These are phyloP conservation scores for Phocoena sinus DNA, from an alignment of 2,113 vertebrate genomes.

Conservation along the genomic window DNA sequence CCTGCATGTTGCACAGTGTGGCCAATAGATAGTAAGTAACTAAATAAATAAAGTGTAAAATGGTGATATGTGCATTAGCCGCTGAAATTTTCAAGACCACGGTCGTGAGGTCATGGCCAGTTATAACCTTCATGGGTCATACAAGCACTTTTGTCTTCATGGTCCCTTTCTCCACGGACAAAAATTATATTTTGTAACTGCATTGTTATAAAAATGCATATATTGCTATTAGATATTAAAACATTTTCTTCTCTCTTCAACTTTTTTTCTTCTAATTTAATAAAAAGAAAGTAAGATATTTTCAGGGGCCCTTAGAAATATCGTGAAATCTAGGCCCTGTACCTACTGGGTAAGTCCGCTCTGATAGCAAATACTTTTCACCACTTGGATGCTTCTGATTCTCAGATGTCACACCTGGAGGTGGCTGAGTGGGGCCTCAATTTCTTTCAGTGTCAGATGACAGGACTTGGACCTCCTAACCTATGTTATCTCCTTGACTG, in stretches of 20 bases:
- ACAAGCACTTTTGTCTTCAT: neutral
- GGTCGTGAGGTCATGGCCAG: conserved; percentile 56
- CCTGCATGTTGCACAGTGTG: too few relatives aligned
- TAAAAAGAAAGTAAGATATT: neutral
- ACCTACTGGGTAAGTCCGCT: neutral
- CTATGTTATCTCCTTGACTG: neutral
- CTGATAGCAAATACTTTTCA: conserved; percentile 40
- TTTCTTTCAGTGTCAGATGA: neutral
- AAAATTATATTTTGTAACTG: neutral
- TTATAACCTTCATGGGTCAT: neutral
- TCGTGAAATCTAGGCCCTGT: neutral
- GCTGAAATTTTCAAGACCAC: conserved; percentile 68
- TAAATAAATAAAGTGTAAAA: neutral
- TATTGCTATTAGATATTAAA: neutral
- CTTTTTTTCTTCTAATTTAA: neutral
- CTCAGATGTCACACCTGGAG: neutral
- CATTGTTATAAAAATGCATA: neutral
- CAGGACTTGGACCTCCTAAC: neutral
- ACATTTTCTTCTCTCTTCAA: neutral
- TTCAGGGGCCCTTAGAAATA: neutral
- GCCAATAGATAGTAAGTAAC: too few relatives aligned
- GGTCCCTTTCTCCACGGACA: neutral
- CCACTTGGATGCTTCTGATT: conserved; percentile 58
- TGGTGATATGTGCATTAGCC: conserved; percentile 33
- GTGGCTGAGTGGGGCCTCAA: neutral